phyloP scores from a whole-genome alignment of 2,797 vertebrate species.

The Halcyon badia region DNA sequence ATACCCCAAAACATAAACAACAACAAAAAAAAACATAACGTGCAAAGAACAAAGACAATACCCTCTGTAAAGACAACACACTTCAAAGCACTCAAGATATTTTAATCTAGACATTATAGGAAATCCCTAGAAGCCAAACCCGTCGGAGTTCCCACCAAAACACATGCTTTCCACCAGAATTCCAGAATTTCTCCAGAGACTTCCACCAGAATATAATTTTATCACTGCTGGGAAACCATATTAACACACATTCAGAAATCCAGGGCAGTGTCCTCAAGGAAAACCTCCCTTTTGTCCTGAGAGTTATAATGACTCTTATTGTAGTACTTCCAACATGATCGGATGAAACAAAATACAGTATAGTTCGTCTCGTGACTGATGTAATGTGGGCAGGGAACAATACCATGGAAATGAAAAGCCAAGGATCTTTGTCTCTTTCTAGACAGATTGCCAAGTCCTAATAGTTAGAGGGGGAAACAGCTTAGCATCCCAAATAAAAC shows the following conservation, averaged over 20 bases:
- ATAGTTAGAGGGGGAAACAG: not conserved
- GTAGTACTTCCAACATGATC: not conserved
- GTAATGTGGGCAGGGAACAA: slow-evolving; percentile 65
- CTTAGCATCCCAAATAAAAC: slow-evolving; percentile 43
- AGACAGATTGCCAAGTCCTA: slow-evolving; percentile 46
- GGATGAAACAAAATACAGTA: not conserved
- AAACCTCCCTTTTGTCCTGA: slow-evolving; percentile 16
- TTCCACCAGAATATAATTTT: not conserved
- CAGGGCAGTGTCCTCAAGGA: not conserved
- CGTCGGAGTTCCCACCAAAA: not conserved
- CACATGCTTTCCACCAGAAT: not conserved
- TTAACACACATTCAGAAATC: not conserved
- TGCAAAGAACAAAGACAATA: not conserved
- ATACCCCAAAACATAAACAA: not conserved
- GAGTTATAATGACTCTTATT: not conserved
- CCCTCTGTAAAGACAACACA: not conserved
- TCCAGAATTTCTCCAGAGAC: not conserved
- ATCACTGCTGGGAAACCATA: not conserved
- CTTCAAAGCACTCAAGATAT: not conserved
- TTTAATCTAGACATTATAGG: not conserved
- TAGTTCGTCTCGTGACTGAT: slow-evolving; percentile 9
- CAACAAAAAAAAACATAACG: not conserved
- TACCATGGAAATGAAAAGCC: slow-evolving; percentile 53
- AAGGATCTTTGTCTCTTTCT: slow-evolving; percentile 75
- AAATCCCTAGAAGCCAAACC: not conserved